phyloP scores from a whole-genome alignment of 2,113 vertebrate species.

The Crotophaga sulcirostris region DNA sequence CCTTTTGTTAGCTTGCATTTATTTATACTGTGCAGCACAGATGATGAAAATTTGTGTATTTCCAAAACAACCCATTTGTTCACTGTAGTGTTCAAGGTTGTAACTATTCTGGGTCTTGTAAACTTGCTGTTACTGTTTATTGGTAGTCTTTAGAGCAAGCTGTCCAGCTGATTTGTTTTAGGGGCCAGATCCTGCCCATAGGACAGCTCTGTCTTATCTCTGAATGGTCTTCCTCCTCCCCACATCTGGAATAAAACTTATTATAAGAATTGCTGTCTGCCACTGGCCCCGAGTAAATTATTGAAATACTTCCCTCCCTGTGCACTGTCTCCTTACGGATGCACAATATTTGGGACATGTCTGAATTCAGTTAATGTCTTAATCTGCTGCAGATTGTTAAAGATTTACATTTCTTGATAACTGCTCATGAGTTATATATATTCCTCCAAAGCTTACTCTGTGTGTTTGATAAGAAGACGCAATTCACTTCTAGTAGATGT shows the following conservation, averaged over 20 bases:
- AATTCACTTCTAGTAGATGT: background rate
- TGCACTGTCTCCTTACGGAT: background rate
- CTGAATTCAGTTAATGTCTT: background rate
- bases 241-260: background rate
- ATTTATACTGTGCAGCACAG: background rate
- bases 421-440: background rate
- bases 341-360: background rate
- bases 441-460: background rate
- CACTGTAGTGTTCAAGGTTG: background rate
- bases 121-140: background rate
- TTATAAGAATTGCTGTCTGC: background rate
- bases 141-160: background rate
- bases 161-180: background rate
- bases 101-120: background rate
- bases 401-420: constrained; percentile 1
- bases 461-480: background rate
- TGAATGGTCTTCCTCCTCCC: background rate
- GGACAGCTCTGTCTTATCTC: background rate
- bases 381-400: background rate
- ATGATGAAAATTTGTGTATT: background rate
- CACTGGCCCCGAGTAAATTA: background rate
- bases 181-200: background rate
- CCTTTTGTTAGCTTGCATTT: background rate
- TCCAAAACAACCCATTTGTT: background rate
- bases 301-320: background rate